phyloP scores from a whole-genome alignment of 92 coral and sea anemone genomes.

The Paragorgia papillata region DNA sequence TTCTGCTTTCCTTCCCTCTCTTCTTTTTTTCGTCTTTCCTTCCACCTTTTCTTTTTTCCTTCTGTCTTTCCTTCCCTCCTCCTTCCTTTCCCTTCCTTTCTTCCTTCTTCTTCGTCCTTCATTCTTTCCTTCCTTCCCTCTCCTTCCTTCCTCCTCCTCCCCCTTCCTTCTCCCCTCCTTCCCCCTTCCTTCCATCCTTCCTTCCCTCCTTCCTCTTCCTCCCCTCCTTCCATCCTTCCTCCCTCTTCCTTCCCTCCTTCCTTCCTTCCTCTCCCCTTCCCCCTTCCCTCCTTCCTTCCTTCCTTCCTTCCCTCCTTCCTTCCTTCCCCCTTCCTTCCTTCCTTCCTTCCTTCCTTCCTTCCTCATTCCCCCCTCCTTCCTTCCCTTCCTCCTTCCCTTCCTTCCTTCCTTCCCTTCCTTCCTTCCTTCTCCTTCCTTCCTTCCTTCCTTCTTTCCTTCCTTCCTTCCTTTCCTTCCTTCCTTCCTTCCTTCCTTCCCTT shows the following conservation, averaged over 20 bases:
- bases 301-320: neutral
- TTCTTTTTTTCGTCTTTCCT: neutral
- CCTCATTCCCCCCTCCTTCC: neutral
- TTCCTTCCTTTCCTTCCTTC: neutral
- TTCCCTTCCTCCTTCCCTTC: neutral
- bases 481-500: neutral
- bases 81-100: neutral
- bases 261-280: neutral
- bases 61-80: neutral
- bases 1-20: neutral
- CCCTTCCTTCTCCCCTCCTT: conserved; percentile 1
- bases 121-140: conserved; percentile 1
- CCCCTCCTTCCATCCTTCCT: neutral
- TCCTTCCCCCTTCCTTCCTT: neutral
- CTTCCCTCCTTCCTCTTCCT: neutral
- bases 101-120: neutral
- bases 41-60: neutral
- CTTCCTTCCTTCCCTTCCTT: neutral
- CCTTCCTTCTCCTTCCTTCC: neutral
- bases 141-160: neutral
- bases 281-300: conserved; percentile 1
- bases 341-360: neutral
- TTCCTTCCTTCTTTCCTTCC: neutral
- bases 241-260: neutral
- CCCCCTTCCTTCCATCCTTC: neutral